Evolutionary conservation across 1,140 invertebrate genomes (phyloP).

Genomic region (Nixonia krombeini): DNA sequence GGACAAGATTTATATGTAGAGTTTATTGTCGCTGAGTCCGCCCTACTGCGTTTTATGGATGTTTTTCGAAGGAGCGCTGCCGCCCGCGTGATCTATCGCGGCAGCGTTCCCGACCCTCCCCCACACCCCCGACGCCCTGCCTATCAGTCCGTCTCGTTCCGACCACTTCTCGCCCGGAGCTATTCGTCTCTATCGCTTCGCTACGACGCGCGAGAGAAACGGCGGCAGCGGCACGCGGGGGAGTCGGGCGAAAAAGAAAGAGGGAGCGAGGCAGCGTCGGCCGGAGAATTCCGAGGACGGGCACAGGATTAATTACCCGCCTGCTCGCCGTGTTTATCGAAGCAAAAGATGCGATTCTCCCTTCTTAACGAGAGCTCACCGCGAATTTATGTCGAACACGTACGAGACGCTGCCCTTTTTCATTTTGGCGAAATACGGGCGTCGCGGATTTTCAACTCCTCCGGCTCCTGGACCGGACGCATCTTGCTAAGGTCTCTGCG

Average conservation of each 20-base stretch:
- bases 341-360: slow-evolving; percentile 43
- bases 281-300: slow-evolving; percentile 41
- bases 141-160: slow-evolving; percentile 44
- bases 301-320: slow-evolving; percentile 44
- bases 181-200: slow-evolving; percentile 31
- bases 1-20: slow-evolving; percentile 73
- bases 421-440: neutral
- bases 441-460: neutral
- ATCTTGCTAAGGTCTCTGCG: neutral
- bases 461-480: neutral
- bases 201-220: slow-evolving; percentile 6
- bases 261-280: slow-evolving; percentile 27
- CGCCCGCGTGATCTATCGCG: slow-evolving; percentile 71
- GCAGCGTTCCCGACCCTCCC: slow-evolving; percentile 47
- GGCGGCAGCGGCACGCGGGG: slow-evolving; percentile 38
- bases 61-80: slow-evolving; percentile 72
- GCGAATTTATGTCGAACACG: slow-evolving; percentile 41
- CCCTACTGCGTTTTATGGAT: slow-evolving; percentile 73
- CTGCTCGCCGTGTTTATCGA: slow-evolving; percentile 42
- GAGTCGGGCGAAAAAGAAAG: slow-evolving; percentile 51
- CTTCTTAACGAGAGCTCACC: slow-evolving; percentile 33
- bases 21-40: slow-evolving; percentile 73
- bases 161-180: slow-evolving; percentile 18
- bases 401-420: slow-evolving; percentile 6
- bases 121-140: slow-evolving; percentile 25